These are phyloP conservation scores for Columba guinea DNA, from an alignment of 2,797 vertebrate genomes.

Conservation along the genomic window DNA sequence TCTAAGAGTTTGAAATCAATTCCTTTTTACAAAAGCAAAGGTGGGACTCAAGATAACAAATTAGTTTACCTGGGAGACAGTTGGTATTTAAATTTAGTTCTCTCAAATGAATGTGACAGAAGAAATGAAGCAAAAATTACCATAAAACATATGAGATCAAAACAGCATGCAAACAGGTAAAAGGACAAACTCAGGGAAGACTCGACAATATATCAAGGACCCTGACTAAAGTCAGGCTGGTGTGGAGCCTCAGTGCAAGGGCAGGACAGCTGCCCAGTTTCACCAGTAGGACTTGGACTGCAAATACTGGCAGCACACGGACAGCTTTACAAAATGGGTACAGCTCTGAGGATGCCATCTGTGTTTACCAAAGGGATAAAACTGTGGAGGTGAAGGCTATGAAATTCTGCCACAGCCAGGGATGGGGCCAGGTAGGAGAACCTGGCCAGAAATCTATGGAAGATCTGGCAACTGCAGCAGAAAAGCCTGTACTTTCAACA, in stretches of 20 bases:
- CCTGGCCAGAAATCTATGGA: neutral
- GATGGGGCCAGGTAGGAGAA: neutral
- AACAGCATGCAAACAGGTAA: neutral
- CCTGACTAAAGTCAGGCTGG: neutral
- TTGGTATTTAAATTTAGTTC: neutral
- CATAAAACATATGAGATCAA: neutral
- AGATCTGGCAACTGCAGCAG: neutral
- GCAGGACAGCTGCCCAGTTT: neutral
- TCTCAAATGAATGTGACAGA: neutral
- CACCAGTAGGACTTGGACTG: neutral
- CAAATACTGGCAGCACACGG: neutral
- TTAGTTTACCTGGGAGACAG: neutral
- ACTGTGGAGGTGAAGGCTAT: neutral
- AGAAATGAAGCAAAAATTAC: neutral
- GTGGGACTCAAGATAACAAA: neutral
- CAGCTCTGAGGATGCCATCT: neutral
- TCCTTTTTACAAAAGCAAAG: constrained; percentile 6
- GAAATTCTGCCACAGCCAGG: neutral
- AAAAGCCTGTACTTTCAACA: neutral
- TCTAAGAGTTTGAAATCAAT: neutral
- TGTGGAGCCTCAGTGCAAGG: neutral
- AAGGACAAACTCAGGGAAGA: neutral
- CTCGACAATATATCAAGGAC: neutral
- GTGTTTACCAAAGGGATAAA: neutral
- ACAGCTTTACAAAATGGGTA: neutral